Evolutionary conservation across 2,113 vertebrate genomes (phyloP), one percentile per base, ranked within the genome.

Genomic region (Toxotes jaculatrix): DNA sequence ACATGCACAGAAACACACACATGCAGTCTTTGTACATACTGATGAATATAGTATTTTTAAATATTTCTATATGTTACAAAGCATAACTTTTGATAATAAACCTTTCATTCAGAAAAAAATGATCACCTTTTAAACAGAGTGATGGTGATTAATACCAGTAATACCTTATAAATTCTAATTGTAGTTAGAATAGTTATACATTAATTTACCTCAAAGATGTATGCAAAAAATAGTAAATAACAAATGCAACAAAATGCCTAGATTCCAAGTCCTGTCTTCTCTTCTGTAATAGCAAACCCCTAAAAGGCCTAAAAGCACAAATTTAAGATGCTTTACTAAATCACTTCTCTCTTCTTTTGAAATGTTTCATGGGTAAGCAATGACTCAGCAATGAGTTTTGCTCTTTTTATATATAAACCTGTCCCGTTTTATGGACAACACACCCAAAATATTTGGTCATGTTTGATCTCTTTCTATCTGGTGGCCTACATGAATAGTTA

Each of bases 401-500:
- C 60, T 75, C 62, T 71, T 84, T 84, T 80, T 43, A 74, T 62
- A 42, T 74, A 74, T 80, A 86, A 87, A 86, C 77, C 32, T 87
- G 79, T 89, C 69, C 56, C 4, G 9, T 86, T 89, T 86, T 75
- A 89, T 74, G 70, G 64, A 75, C 73, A 88, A 86, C 78, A 82
- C 72, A 79, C 86, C 77, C 73, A 73, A 87, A 90, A 88, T 88
- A 84, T 88, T 93, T 84, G 74, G 69, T 84, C 61, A 57, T 79
- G 82, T 90, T 85, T 87, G 81, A 91, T 92, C 74, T 87, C 80
- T 74, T 60, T 72, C 80, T 45, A 82, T 71, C 82, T 81, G 87
- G 72, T 89, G 86, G 78, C 70, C 84, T 75, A 71, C 59, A 74
- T 67, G 65, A 80, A 78, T 16, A 76, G 77, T 77, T 82, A 72